Percentiles rank a stretch among this genome's conserved stretches.
phyloP scores from a whole-genome alignment of 2,797 vertebrate species.

The Notoglanidium macrostoma region DNA sequence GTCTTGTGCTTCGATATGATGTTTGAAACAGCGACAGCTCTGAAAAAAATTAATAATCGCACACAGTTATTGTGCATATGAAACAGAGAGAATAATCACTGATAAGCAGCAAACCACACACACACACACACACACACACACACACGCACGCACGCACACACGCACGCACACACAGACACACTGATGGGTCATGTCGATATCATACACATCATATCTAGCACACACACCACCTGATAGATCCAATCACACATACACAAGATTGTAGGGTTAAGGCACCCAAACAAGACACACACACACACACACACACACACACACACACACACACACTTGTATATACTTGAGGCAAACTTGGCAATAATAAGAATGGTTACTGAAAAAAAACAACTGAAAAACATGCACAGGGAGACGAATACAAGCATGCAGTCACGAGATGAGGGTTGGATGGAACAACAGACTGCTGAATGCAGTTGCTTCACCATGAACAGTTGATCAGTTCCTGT shows the following conservation, averaged over 20 bases:
- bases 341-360: conserved; percentile 75
- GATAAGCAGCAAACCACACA: conserved; percentile 40
- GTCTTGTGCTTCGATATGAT: conserved; percentile 83
- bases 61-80: conserved; percentile 50
- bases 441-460: conserved; percentile 62
- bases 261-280: conserved; percentile 43
- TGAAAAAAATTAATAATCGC: conserved; percentile 64
- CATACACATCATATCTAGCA: conserved; percentile 12
- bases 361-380: conserved; percentile 32
- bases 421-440: conserved; percentile 77
- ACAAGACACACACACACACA: conserved; percentile 13
- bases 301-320: conserved; percentile 34
- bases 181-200: background rate
- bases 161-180: background rate
- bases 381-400: conserved; percentile 73
- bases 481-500: conserved; percentile 30
- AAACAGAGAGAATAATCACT: conserved; percentile 57
- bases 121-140: conserved; percentile 9
- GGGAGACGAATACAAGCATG: conserved; percentile 76
- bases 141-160: conserved; percentile 4
- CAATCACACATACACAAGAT: background rate
- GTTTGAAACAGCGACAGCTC: conserved; percentile 73
- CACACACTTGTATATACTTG: conserved; percentile 64
- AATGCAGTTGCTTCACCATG: conserved; percentile 15
- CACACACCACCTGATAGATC: conserved; percentile 4